Conservation (phyloP, 2,888 invertebrate genomes). For the Siphonodentalium dalli region DNA sequence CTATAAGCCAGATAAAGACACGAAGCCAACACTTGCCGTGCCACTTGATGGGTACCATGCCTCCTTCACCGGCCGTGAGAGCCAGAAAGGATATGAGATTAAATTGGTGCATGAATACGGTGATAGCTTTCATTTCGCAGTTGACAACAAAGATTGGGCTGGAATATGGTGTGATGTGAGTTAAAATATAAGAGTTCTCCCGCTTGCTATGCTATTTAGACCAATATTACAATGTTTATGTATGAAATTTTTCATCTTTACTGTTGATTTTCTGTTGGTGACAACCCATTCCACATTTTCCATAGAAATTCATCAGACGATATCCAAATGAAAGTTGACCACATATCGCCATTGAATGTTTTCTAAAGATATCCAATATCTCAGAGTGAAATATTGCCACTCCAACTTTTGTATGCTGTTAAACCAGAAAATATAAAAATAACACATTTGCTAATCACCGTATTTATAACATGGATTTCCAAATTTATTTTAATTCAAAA, state of each 20-base stretch:
- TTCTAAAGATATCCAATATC: no score
- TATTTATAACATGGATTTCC: no score
- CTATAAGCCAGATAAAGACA: slow-evolving; percentile 53
- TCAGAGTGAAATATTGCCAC: no score
- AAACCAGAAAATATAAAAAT: no score
- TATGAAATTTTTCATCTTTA: not conserved
- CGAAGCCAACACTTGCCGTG: slow-evolving; percentile 44
- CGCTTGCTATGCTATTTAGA: not conserved
- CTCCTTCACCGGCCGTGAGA: slow-evolving; percentile 42
- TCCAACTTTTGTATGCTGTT: no score
- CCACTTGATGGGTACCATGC: slow-evolving; percentile 47
- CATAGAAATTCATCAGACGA: no score
- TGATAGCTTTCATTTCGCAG: slow-evolving; percentile 49
- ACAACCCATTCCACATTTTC: no score
- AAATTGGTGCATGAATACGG: slow-evolving; percentile 45
- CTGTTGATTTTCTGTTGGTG: no score
- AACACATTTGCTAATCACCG: no score
- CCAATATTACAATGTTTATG: not conserved
- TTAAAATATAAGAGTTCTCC: not conserved
- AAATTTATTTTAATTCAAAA: no score
- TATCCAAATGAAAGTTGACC: no score
- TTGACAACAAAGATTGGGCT: slow-evolving; percentile 55
- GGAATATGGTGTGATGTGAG: slow-evolving; percentile 54
- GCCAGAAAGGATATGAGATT: slow-evolving; percentile 48
- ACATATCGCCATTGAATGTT: no score